Evolutionary conservation across 2,797 vertebrate species (phyloP).

Genomic region (Galagoides demidoff): DNA sequence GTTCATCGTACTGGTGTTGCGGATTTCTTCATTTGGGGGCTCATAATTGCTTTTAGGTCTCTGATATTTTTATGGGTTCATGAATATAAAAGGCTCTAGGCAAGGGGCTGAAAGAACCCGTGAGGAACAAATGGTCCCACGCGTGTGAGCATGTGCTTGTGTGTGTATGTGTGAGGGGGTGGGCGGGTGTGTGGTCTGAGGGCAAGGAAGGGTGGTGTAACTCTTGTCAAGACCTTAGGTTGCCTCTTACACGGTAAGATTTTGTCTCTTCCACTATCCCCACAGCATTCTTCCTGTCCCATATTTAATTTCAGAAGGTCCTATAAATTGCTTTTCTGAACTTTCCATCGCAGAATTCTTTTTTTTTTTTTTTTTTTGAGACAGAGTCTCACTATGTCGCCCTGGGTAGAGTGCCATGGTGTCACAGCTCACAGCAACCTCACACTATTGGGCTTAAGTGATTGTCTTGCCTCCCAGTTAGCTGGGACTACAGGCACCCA

Average conservation of each 20-base stretch:
- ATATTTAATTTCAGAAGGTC: background rate
- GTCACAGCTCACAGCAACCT: too few relatives aligned
- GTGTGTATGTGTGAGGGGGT: too few relatives aligned
- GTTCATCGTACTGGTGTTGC: background rate
- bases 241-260: background rate
- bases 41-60: background rate
- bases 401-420: too few relatives aligned
- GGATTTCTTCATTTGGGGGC: background rate
- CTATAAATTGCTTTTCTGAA: slow-evolving; percentile 28
- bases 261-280: background rate
- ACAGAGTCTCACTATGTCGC: too few relatives aligned
- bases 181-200: too few relatives aligned
- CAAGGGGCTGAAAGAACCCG: background rate
- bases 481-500: too few relatives aligned
- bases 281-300: background rate
- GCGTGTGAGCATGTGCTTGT: too few relatives aligned
- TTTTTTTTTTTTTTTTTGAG: background rate
- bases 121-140: background rate
- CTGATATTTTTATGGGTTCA: background rate
- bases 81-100: background rate
- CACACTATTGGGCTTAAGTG: too few relatives aligned
- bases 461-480: too few relatives aligned
- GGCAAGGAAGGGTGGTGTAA: background rate
- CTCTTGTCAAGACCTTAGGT: background rate
- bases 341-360: background rate